phyloP scores from a whole-genome alignment of 1,140 invertebrate genomes.

The Chymomyza costata region DNA sequence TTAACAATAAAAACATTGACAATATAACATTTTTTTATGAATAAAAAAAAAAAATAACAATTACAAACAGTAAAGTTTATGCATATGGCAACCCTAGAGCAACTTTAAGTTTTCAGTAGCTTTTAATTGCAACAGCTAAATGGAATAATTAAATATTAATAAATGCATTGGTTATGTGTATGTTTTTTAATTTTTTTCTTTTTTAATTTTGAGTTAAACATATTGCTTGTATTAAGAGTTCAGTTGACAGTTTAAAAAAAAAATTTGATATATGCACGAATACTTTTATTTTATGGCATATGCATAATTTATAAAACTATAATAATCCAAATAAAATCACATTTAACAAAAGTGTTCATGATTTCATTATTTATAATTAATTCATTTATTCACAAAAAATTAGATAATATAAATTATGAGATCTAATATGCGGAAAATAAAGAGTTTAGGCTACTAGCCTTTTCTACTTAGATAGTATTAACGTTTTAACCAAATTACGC shows the following conservation, averaged over 20 bases:
- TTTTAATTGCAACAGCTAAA: slow-evolving; percentile 12
- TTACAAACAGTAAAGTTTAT: not conserved
- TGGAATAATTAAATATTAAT: slow-evolving; percentile 11
- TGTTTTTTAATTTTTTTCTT: too few relatives aligned
- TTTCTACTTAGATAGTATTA: too few relatives aligned
- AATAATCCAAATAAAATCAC: not conserved
- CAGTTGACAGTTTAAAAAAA: too few relatives aligned
- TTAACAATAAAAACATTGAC: not conserved
- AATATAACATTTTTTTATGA: not conserved
- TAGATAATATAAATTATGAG: too few relatives aligned
- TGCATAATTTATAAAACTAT: not conserved
- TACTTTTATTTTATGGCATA: not conserved
- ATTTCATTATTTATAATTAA: too few relatives aligned
- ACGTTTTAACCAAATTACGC: too few relatives aligned
- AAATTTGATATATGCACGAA: not conserved
- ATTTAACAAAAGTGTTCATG: not conserved
- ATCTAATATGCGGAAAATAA: too few relatives aligned
- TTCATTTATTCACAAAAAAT: too few relatives aligned
- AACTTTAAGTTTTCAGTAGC: not conserved
- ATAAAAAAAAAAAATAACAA: not conserved
- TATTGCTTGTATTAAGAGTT: too few relatives aligned
- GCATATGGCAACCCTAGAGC: not conserved
- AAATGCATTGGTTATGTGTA: not conserved
- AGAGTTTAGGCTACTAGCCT: too few relatives aligned
- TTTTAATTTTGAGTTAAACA: too few relatives aligned